Percentiles rank a stretch among this genome's conserved stretches.
These are phyloP conservation scores for Oreochromis spilurus DNA, from an alignment of 2,113 vertebrate genomes.

Conservation along the genomic window DNA sequence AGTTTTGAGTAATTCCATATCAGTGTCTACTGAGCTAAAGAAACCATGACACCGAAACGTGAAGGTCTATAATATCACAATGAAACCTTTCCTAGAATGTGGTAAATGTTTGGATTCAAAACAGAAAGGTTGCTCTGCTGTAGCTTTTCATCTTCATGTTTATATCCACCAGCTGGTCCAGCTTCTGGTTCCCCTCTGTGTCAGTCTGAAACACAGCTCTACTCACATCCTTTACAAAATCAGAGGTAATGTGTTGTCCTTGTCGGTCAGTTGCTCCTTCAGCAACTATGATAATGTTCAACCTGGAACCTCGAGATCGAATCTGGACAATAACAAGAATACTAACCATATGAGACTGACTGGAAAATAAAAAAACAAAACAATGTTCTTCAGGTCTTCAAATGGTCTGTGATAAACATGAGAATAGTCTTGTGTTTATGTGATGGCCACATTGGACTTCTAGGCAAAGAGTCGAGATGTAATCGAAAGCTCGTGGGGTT, in stretches of 20 bases:
- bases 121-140: background rate
- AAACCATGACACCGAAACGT: background rate
- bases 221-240: conserved; percentile 67
- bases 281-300: conserved; percentile 77
- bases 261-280: conserved; percentile 81
- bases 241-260: conserved; percentile 58
- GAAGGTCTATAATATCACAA: background rate
- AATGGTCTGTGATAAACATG: background rate
- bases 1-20: background rate
- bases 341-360: background rate
- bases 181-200: conserved; percentile 22
- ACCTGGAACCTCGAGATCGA: conserved; percentile 68
- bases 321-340: conserved; percentile 57
- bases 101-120: background rate
- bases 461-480: background rate
- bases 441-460: background rate
- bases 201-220: conserved; percentile 4
- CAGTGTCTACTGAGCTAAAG: background rate
- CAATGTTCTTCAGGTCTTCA: background rate
- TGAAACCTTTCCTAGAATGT: background rate
- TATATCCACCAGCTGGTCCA: conserved; percentile 3
- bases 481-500: background rate
- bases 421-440: background rate
- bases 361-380: background rate
- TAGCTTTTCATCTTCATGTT: background rate